phyloP scores from a whole-genome alignment of 35 echinoderm and acorn worm genomes.

The Acanthaster planci region DNA sequence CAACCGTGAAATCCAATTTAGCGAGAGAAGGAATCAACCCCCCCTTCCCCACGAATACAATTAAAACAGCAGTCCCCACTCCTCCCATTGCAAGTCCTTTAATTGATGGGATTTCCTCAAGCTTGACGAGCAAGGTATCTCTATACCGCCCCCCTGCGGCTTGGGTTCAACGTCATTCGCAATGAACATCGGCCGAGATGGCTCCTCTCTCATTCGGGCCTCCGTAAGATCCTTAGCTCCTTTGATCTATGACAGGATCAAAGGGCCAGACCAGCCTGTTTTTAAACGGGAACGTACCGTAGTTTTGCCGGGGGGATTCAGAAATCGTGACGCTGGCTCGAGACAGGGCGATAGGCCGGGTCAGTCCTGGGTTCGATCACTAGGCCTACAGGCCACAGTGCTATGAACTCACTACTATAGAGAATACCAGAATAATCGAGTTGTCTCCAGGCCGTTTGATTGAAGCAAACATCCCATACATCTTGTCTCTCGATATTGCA shows the following conservation, averaged over 20 bases:
- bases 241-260: too few species aligned
- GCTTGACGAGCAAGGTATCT: not conserved
- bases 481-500: not conserved
- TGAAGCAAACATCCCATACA: not conserved
- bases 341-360: too few species aligned
- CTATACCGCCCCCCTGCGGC: not conserved
- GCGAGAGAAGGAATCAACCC: not conserved
- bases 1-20: constrained; percentile 19
- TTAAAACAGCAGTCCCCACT: not conserved
- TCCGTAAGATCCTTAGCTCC: too few species aligned
- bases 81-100: not conserved
- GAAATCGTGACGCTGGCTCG: too few species aligned
- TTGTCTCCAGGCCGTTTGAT: not conserved
- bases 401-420: not conserved
- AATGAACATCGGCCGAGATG: not conserved
- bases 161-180: constrained; percentile 12
- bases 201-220: too few species aligned
- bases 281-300: too few species aligned
- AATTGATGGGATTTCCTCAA: not conserved
- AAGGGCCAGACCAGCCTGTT: too few species aligned
- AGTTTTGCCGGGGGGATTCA: too few species aligned
- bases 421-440: not conserved
- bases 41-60: not conserved
- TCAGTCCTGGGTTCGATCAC: too few species aligned
- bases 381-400: not conserved